phyloP scores from a whole-genome alignment of 2,113 vertebrate genomes.

The Pogona vitticeps region DNA sequence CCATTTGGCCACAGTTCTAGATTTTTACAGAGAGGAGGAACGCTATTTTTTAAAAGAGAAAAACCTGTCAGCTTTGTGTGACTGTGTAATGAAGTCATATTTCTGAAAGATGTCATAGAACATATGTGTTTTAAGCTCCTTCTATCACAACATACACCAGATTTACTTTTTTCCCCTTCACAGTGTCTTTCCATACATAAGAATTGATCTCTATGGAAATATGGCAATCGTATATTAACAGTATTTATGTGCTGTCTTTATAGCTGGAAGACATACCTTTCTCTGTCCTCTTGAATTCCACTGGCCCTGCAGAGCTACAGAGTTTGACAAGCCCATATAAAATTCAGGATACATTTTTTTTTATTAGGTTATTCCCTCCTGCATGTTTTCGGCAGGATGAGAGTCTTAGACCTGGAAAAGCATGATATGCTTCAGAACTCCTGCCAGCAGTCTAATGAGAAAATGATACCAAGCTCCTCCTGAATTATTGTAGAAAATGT shows the following conservation, averaged over 20 bases:
- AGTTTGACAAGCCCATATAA: constrained; percentile 13
- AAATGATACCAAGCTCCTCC: neutral
- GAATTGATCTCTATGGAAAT: constrained; percentile 8
- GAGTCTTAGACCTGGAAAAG: constrained; percentile 39
- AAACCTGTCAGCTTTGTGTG: neutral
- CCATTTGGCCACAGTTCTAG: neutral
- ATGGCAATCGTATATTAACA: constrained; percentile 7
- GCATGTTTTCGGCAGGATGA: constrained; percentile 13
- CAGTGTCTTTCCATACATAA: neutral
- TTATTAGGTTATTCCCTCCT: constrained; percentile 34
- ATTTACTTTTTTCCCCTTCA: neutral
- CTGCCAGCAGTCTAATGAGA: constrained; percentile 10
- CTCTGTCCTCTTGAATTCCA: neutral
- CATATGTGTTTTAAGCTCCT: neutral
- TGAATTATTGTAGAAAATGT: constrained; percentile 27
- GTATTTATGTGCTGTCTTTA: constrained; percentile 14
- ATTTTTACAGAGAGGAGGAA: neutral
- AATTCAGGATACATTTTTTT: constrained; percentile 44
- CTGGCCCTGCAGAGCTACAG: neutral
- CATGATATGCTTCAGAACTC: constrained; percentile 15
- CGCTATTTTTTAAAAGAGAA: neutral
- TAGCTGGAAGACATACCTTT: constrained; percentile 4
- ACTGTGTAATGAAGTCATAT: neutral
- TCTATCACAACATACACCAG: neutral
- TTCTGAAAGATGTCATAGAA: neutral